Conservation (phyloP, 2,113 vertebrate species). For the Tauraco erythrolophus region DNA sequence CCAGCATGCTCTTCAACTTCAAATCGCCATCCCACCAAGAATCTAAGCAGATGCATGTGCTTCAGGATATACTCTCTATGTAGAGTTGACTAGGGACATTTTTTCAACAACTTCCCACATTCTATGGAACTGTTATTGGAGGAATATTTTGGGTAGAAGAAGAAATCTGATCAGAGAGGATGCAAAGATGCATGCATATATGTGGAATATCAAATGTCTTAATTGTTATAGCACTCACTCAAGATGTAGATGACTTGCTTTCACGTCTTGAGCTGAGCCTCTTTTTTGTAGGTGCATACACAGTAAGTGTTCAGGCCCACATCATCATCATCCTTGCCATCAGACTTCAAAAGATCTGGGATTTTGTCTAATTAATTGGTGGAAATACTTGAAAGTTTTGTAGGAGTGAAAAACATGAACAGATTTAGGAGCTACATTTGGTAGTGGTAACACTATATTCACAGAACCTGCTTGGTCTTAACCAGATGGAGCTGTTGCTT, state of each 20-base stretch:
- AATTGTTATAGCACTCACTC: neutral
- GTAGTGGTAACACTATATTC: neutral
- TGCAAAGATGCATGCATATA: neutral
- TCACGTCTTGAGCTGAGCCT: neutral
- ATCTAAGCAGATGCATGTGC: neutral
- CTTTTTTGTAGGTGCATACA: neutral
- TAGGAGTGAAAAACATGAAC: neutral
- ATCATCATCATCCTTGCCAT: neutral
- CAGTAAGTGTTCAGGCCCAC: neutral
- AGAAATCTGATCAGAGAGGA: neutral
- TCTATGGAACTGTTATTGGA: neutral
- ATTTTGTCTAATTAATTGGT: neutral
- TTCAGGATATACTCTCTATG: neutral
- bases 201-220: neutral
- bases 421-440: neutral
- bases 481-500: neutral
- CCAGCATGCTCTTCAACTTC: neutral
- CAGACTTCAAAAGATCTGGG: neutral
- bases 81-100: neutral
- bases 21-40: neutral
- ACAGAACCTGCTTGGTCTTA: neutral
- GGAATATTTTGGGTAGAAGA: neutral
- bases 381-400: neutral
- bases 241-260: neutral
- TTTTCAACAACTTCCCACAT: neutral